phyloP scores from a whole-genome alignment of 1,140 invertebrate species.

The Platorchestia sp. region DNA sequence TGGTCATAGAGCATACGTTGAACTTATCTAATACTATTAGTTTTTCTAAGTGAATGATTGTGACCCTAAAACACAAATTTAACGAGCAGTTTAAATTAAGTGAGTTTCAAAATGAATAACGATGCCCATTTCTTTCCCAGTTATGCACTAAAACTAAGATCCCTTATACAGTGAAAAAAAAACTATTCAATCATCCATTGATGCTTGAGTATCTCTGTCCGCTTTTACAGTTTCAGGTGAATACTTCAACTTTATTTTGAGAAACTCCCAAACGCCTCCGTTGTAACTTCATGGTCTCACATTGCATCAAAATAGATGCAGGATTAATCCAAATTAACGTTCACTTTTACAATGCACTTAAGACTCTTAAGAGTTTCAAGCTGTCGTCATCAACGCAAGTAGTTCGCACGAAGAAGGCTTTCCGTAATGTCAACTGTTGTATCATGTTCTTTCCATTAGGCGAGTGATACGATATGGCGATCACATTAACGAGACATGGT shows the following conservation, averaged over 20 bases:
- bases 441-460: conserved; percentile 1
- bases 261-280: neutral
- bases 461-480: neutral
- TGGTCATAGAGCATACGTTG: too few species aligned
- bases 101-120: too few species aligned
- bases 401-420: neutral
- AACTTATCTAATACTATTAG: too few species aligned
- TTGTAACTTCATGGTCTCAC: neutral
- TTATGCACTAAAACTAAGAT: too few species aligned
- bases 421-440: neutral
- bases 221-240: too few species aligned
- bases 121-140: too few species aligned
- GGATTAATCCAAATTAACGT: neutral
- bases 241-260: neutral
- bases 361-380: neutral
- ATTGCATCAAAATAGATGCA: neutral
- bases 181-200: too few species aligned
- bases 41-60: too few species aligned
- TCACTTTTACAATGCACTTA: neutral
- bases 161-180: too few species aligned
- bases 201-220: too few species aligned
- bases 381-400: neutral
- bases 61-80: too few species aligned
- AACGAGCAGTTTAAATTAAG: too few species aligned
- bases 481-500: neutral